phyloP scores from a whole-genome alignment of 2,888 invertebrate genomes.

The Athalia circularis region DNA sequence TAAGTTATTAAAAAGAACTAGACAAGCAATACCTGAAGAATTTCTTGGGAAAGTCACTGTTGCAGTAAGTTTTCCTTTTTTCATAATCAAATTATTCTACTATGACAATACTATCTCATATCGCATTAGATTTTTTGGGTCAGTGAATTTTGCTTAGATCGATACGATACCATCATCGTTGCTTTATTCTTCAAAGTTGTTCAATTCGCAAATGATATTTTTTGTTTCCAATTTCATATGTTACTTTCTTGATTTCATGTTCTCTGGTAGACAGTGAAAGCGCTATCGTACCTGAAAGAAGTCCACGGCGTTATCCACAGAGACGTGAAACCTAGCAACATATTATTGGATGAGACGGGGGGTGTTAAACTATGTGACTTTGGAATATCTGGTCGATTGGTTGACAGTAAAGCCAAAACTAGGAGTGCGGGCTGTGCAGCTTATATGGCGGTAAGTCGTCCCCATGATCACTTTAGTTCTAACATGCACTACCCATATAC shows the following conservation, averaged over 20 bases:
- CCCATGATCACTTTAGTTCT: conserved; percentile 3
- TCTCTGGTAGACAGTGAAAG: conserved; percentile 88
- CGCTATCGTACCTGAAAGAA: conserved; percentile 97
- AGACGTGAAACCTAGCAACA: conserved; percentile 99
- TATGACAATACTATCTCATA: neutral
- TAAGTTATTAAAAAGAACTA: conserved; percentile 91
- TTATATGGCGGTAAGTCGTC: conserved; percentile 93
- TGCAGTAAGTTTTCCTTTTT: conserved; percentile 81
- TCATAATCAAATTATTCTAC: neutral
- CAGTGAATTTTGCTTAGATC: neutral
- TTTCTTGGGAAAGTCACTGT: conserved; percentile 98
- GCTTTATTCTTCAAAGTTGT: too few relatives aligned
- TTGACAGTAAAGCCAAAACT: conserved; percentile 98
- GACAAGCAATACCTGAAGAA: conserved; percentile 94
- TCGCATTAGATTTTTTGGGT: neutral
- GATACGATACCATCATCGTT: too few relatives aligned
- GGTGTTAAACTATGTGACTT: conserved; percentile 99
- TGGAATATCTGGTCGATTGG: conserved; percentile 98
- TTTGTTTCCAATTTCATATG: conserved; percentile 1
- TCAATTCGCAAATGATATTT: too few relatives aligned
- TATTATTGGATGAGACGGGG: conserved; percentile 95
- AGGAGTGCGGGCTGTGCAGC: conserved; percentile 98
- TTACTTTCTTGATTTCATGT: conserved; percentile 14
- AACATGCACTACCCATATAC: neutral
- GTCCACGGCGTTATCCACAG: conserved; percentile 97